A percentile compares a stretch with the other conserved stretches of the same genome.
Evolutionary conservation across 1,140 invertebrate genomes (phyloP).

Genomic region (Formica selysi): DNA sequence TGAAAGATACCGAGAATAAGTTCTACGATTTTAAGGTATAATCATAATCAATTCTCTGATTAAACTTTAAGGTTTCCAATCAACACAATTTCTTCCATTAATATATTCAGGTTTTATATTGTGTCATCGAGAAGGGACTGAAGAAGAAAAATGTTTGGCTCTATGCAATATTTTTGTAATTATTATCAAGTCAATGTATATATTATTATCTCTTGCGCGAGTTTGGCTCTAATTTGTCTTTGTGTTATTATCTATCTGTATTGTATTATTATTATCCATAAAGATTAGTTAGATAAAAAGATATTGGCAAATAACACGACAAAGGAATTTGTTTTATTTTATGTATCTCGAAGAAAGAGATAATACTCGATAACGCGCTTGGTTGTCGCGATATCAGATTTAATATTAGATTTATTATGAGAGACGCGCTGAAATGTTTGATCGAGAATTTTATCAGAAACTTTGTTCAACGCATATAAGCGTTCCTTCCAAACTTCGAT

Average conservation of each 20-base stretch:
- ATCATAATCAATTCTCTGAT: background rate
- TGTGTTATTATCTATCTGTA: background rate
- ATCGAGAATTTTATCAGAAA: background rate
- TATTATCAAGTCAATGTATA: background rate
- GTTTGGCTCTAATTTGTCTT: background rate
- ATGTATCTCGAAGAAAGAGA: too few relatives aligned
- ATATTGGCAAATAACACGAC: background rate
- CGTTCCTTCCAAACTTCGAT: background rate
- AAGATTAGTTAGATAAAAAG: background rate
- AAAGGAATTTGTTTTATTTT: background rate
- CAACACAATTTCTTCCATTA: background rate
- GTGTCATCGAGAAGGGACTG: background rate
- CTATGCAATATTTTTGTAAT: background rate
- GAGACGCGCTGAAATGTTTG: background rate
- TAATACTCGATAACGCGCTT: background rate
- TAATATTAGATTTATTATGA: background rate
- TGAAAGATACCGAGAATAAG: background rate
- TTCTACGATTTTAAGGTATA: background rate
- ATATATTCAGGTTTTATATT: background rate
- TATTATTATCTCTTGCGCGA: background rate
- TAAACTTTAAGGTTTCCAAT: background rate
- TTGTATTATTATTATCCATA: too few relatives aligned
- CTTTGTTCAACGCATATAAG: slow-evolving; percentile 1
- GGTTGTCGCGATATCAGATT: background rate
- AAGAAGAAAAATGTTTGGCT: background rate